A percentile compares a stretch with the other conserved stretches of the same genome.
Evolutionary conservation across 2,113 vertebrate species (phyloP).

Genomic region (Ia io): DNA sequence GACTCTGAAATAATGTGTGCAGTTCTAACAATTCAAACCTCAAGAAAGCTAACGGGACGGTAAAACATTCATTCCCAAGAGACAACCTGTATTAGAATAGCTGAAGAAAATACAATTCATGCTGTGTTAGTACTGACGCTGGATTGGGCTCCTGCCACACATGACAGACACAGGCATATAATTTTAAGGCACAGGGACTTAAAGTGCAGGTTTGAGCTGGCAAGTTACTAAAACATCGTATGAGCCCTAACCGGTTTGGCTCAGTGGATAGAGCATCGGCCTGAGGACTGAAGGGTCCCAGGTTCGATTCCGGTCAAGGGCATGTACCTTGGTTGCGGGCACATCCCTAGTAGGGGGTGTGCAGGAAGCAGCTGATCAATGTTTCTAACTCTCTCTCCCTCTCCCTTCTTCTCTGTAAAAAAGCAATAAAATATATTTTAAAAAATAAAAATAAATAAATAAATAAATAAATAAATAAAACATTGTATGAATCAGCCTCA

Average conservation of each 20-base stretch:
- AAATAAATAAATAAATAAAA: too few relatives aligned
- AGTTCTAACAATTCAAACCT: neutral
- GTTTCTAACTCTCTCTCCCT: too few relatives aligned
- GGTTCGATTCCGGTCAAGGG: too few relatives aligned
- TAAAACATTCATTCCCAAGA: neutral
- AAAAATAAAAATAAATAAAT: too few relatives aligned
- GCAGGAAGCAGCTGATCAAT: too few relatives aligned
- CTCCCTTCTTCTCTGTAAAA: too few relatives aligned
- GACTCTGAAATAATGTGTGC: neutral
- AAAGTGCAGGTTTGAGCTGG: neutral
- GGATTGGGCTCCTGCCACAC: neutral
- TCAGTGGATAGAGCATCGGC: too few relatives aligned
- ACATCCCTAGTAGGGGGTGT: too few relatives aligned
- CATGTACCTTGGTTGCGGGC: too few relatives aligned
- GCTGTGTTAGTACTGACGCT: neutral
- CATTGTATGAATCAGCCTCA: neutral
- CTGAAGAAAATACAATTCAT: neutral
- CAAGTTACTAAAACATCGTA: neutral
- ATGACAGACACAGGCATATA: neutral
- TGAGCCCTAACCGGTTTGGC: too few relatives aligned
- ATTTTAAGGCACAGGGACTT: neutral
- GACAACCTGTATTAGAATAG: neutral
- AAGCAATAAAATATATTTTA: too few relatives aligned
- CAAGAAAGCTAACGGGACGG: neutral
- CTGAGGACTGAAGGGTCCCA: too few relatives aligned